Conservation (phyloP, 2,113 vertebrate genomes). For the Haliaeetus leucogaster region DNA sequence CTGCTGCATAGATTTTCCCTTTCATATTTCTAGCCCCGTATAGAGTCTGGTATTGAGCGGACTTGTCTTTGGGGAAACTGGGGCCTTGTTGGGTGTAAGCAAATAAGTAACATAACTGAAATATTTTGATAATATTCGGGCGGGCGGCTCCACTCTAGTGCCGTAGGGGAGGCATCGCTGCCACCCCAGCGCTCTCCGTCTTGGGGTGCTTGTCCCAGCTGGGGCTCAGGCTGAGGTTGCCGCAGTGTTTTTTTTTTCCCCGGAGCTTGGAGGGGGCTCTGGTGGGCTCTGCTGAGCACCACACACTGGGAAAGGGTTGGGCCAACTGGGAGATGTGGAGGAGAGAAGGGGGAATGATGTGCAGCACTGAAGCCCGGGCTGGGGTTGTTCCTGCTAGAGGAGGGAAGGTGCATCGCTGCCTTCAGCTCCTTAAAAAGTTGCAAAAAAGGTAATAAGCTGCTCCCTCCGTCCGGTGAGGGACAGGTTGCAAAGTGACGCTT, state of each 20-base stretch:
- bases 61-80: background rate
- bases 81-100: background rate
- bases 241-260: fast-evolving
- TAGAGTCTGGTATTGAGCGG: background rate
- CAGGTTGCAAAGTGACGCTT: background rate
- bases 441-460: background rate
- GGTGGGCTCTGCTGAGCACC: background rate
- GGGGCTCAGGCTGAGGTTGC: background rate
- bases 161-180: background rate
- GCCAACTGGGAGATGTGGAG: background rate
- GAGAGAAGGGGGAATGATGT: background rate
- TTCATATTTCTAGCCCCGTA: background rate
- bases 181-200: fast-evolving
- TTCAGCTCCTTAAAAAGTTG: background rate
- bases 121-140: background rate
- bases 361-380: background rate
- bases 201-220: background rate
- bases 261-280: background rate
- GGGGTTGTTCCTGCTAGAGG: background rate
- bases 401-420: background rate
- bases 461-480: background rate
- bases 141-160: background rate
- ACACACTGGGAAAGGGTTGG: background rate
- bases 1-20: background rate
- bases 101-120: background rate